Conservation (phyloP, 2,888 invertebrate genomes). For the Tortricodes alternella region DNA sequence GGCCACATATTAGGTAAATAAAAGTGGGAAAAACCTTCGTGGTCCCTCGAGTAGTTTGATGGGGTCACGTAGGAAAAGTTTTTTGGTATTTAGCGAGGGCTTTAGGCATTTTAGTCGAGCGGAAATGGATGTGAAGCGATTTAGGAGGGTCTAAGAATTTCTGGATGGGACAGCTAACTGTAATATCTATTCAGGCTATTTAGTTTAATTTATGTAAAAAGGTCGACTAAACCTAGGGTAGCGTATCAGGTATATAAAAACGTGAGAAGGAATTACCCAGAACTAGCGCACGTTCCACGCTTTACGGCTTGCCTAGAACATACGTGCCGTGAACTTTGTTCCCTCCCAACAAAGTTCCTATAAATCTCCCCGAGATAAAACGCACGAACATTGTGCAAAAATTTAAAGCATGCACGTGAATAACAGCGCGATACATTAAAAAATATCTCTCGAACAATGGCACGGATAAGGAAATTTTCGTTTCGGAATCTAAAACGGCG, state of each 20-base stretch:
- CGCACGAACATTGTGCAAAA: conserved; percentile 1
- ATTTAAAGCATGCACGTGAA: conserved; percentile 2
- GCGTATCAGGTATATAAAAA: conserved; percentile 4
- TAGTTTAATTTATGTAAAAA: too few species aligned
- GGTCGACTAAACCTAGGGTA: too few species aligned
- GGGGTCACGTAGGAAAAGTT: conserved; percentile 75
- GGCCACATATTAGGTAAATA: conserved; percentile 54
- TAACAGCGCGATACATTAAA: conserved; percentile 4
- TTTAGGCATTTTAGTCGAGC: conserved; percentile 56
- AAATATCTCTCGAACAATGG: conserved; percentile 16
- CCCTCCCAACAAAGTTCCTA: conserved; percentile 2
- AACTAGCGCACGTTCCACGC: neutral
- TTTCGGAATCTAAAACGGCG: conserved; percentile 23
- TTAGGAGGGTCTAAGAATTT: conserved; percentile 20
- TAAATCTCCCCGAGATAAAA: conserved; percentile 21
- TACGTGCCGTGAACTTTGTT: conserved; percentile 1
- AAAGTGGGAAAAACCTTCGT: conserved; percentile 47
- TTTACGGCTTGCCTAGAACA: conserved; percentile 3
- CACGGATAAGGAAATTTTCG: conserved; percentile 23
- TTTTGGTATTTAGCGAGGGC: conserved; percentile 69
- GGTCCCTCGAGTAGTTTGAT: conserved; percentile 56
- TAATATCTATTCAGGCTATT: too few species aligned
- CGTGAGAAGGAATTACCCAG: neutral
- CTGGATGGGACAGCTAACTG: conserved; percentile 3
- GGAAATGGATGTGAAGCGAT: conserved; percentile 41